Evolutionary conservation across 2,888 invertebrate genomes (phyloP).

Genomic region (Scaptomyza caliginosa): DNA sequence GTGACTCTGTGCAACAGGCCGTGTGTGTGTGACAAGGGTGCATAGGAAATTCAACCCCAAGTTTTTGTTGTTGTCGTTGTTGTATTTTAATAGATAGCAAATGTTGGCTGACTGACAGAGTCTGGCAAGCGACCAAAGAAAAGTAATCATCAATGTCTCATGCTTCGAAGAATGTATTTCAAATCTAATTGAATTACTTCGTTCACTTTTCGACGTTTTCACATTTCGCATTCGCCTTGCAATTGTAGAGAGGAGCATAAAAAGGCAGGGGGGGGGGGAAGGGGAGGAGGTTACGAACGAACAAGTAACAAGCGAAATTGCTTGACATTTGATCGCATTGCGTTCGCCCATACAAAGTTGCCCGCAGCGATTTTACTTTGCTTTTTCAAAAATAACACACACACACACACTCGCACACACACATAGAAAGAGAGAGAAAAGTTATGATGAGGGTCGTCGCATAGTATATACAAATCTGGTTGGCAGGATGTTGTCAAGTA

Average conservation of each 20-base stretch:
- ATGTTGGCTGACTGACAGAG: slow-evolving; percentile 35
- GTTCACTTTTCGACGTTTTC: neutral
- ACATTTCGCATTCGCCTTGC: slow-evolving; percentile 6
- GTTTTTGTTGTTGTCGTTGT: too few species aligned
- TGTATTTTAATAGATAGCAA: slow-evolving; percentile 60
- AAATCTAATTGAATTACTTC: slow-evolving; percentile 60
- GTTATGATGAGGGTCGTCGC: slow-evolving; percentile 62
- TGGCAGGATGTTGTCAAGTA: slow-evolving; percentile 18
- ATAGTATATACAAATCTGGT: neutral
- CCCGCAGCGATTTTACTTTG: slow-evolving; percentile 4
- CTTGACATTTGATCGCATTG: slow-evolving; percentile 71
- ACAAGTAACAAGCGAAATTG: slow-evolving; percentile 14
- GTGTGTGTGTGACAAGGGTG: slow-evolving; percentile 47
- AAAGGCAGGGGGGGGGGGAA: slow-evolving; percentile 7
- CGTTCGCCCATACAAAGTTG: slow-evolving; percentile 63
- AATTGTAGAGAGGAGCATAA: slow-evolving; percentile 4
- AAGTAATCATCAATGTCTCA: slow-evolving; percentile 36
- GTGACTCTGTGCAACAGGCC: slow-evolving; percentile 40
- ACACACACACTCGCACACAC: too few species aligned
- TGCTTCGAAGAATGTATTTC: slow-evolving; percentile 47
- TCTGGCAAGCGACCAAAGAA: slow-evolving; percentile 40
- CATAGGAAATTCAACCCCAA: slow-evolving; percentile 1
- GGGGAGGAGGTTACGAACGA: slow-evolving; percentile 9
- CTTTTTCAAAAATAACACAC: too few species aligned
- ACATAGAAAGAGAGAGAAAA: too few species aligned